Evolutionary conservation across 2,797 vertebrate species (phyloP), one percentile per base, ranked within the genome.

Genomic region (Danio jaintianensis): DNA sequence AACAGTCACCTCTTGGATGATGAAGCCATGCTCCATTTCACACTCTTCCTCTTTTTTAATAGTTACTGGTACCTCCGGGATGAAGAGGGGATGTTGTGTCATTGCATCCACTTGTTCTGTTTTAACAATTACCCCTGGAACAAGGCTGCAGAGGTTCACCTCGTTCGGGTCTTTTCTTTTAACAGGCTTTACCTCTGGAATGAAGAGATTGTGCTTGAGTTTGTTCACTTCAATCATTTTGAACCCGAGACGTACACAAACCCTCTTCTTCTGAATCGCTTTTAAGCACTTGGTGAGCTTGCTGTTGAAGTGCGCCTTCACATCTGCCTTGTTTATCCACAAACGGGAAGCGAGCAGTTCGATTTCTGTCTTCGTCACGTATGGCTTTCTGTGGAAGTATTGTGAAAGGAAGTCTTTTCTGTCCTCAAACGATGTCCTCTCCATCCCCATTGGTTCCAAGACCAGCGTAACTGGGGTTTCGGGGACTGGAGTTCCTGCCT

Each of bases 331-430:
- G 91, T 93, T 95, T 0, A 90, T 88, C 53, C 89, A 93, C 0
- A 96, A 82, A 45, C 93, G 89, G 0, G 82, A 88, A 3, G 95
- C 93, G 4, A 97, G 88, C 1, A 93, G 22, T 52, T 95, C 93
- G 20, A 93, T 53, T 82, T 97, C 96, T 66, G 91, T 92, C 86
- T 93, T 94, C 40, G 91, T 94, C 11, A 95, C 94, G 81, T 97
- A 97, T 0, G 96, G 95, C 85, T 91, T 94, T 87, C 84, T 87
- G 36, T 96, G 92, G 85, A 96, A 97, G 87, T 96, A 96, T 80
- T 94, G 93, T 45, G 88, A 89, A 75, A 97, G 91, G 81, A 97
- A 96, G 47, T 91, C 89, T 76, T 93, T 96, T 16, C 95, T 93
- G 42, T 92, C 92, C 78, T 96, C 94, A 1, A 92, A 92, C 0